These are phyloP conservation scores for Triplophysa bombifrons DNA, from an alignment of 2,797 vertebrate species.

Conservation along the genomic window DNA sequence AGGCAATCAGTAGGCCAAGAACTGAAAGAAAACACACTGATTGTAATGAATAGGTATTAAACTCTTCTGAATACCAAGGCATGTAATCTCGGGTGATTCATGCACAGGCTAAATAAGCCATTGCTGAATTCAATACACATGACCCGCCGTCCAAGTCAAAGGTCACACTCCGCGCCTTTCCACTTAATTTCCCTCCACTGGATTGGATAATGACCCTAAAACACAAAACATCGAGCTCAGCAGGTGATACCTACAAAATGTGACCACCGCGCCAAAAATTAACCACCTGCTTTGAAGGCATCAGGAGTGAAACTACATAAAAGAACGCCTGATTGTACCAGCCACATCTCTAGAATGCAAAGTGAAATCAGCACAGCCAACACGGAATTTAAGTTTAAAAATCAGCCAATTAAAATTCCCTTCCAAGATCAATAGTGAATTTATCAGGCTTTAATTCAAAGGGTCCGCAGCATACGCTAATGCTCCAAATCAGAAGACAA, in stretches of 20 bases:
- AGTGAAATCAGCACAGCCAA: conserved; percentile 29
- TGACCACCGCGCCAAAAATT: conserved; percentile 49
- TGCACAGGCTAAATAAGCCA: conserved; percentile 47
- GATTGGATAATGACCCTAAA: conserved; percentile 54
- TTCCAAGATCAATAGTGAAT: conserved; percentile 37
- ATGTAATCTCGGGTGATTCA: conserved; percentile 55
- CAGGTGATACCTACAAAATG: conserved; percentile 40
- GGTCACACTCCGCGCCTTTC: conserved; percentile 53
- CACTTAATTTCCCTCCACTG: conserved; percentile 53
- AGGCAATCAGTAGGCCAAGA: conserved; percentile 54
- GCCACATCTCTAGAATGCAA: conserved; percentile 34
- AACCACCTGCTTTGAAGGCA: conserved; percentile 55
- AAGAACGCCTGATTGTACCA: conserved; percentile 46
- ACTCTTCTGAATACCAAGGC: conserved; percentile 53
- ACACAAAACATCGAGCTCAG: conserved; percentile 17
- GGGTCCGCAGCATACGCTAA: conserved; percentile 33
- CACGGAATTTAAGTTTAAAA: conserved; percentile 38
- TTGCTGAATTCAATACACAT: conserved; percentile 39
- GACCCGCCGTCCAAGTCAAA: conserved; percentile 52
- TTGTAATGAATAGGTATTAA: conserved; percentile 60
- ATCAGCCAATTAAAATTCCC: conserved; percentile 42
- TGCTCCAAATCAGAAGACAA: conserved; percentile 38
- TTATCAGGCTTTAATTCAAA: conserved; percentile 43
- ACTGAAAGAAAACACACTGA: conserved; percentile 56
- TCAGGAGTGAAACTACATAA: conserved; percentile 29